phyloP scores from a whole-genome alignment of 2,888 invertebrate species.

The Diaphora mendica region DNA sequence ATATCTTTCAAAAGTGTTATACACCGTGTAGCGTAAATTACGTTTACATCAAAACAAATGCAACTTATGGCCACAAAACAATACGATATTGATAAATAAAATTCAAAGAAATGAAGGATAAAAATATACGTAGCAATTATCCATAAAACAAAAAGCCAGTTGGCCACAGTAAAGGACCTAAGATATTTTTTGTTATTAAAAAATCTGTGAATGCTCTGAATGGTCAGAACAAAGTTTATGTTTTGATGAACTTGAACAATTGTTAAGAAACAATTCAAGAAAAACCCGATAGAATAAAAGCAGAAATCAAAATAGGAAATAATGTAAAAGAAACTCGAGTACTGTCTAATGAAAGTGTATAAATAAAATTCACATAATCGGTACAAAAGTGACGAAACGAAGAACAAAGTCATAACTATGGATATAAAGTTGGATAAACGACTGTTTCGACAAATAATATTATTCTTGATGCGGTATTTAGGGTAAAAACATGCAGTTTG shows the following conservation, averaged over 20 bases:
- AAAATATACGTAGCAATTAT: not conserved
- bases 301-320: not conserved
- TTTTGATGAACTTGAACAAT: slow-evolving; percentile 11
- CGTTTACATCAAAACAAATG: not conserved
- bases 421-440: slow-evolving; percentile 9
- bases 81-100: not conserved
- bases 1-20: not conserved
- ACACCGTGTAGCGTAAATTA: not conserved
- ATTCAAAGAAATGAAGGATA: not conserved
- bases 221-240: slow-evolving; percentile 20
- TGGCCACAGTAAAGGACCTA: slow-evolving; percentile 1
- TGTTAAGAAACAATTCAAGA: slow-evolving; percentile 10
- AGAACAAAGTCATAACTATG: slow-evolving; percentile 3
- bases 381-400: not conserved
- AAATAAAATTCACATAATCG: not conserved
- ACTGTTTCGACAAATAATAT: slow-evolving; percentile 16
- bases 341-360: not conserved
- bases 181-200: slow-evolving; percentile 12
- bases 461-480: slow-evolving; percentile 25
- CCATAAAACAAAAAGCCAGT: slow-evolving; percentile 15
- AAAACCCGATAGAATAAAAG: slow-evolving; percentile 4
- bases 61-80: not conserved
- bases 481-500: slow-evolving; percentile 18
- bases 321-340: not conserved
- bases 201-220: slow-evolving; percentile 26